Conservation (phyloP, 2,888 invertebrate genomes). For the Fragum sueziense region DNA sequence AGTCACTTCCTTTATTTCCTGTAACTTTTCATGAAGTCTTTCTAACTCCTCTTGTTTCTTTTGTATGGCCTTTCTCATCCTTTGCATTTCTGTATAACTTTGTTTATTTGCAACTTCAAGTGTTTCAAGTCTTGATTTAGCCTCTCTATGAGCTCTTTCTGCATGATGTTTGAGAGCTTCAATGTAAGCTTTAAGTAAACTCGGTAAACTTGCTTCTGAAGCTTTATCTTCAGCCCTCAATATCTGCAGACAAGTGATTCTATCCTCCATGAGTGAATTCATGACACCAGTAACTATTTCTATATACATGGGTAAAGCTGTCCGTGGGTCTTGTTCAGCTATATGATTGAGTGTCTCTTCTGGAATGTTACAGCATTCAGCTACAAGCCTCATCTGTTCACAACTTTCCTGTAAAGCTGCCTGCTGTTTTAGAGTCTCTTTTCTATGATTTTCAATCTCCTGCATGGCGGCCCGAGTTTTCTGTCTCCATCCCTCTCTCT, state of each 20-base stretch:
- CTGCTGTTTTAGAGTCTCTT: slow-evolving; percentile 66
- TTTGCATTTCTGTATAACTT: slow-evolving; percentile 60
- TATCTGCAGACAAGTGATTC: slow-evolving; percentile 68
- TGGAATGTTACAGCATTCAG: slow-evolving; percentile 65
- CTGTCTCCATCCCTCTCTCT: slow-evolving; percentile 76
- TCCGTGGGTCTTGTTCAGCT: slow-evolving; percentile 57
- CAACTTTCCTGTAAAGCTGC: slow-evolving; percentile 60
- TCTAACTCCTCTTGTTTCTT: slow-evolving; percentile 68
- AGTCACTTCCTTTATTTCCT: slow-evolving; percentile 62
- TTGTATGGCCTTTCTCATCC: slow-evolving; percentile 61
- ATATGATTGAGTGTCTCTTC: slow-evolving; percentile 60
- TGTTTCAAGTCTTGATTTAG: slow-evolving; percentile 57
- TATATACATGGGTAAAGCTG: slow-evolving; percentile 65
- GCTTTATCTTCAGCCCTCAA: slow-evolving; percentile 59
- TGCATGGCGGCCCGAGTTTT: slow-evolving; percentile 75
- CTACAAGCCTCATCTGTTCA: slow-evolving; percentile 63
- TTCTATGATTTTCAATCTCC: slow-evolving; percentile 74
- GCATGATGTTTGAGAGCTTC: slow-evolving; percentile 56
- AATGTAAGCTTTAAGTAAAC: slow-evolving; percentile 51
- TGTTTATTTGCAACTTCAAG: slow-evolving; percentile 62
- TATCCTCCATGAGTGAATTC: slow-evolving; percentile 68
- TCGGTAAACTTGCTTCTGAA: slow-evolving; percentile 38
- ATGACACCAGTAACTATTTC: slow-evolving; percentile 69
- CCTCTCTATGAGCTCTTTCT: slow-evolving; percentile 53
- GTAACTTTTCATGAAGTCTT: slow-evolving; percentile 61